Evolutionary conservation across 2,888 invertebrate genomes (phyloP).

Genomic region (Agrochola litura): DNA sequence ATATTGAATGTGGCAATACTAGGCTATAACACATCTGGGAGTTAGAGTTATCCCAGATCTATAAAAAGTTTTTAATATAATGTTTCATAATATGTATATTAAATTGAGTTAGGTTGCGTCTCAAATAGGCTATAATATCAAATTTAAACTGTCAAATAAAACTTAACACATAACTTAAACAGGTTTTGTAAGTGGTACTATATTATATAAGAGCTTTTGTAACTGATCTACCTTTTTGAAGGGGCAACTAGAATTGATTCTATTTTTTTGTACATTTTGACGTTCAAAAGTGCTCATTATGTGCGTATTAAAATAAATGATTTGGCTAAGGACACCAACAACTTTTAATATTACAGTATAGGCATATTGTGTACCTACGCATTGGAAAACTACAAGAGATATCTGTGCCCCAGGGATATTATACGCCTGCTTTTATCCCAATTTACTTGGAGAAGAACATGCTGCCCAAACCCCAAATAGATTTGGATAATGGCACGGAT

Average conservation of each 20-base stretch:
- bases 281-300: not conserved
- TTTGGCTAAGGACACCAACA: no score
- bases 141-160: constrained; percentile 16
- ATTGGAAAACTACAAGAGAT: not conserved
- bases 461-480: not conserved
- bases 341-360: not conserved
- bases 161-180: not conserved
- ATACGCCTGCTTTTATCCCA: not conserved
- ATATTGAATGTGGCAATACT: constrained; percentile 50
- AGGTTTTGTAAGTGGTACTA: constrained; percentile 1
- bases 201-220: constrained; percentile 1
- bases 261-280: not conserved
- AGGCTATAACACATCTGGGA: constrained; percentile 19
- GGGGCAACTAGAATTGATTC: not conserved
- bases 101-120: constrained; percentile 1
- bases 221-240: not conserved
- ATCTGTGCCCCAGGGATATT: not conserved
- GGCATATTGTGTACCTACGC: not conserved
- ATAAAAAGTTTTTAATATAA: constrained; percentile 15
- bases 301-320: no score
- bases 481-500: not conserved
- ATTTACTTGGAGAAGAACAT: no score
- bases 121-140: not conserved
- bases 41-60: constrained; percentile 10
- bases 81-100: constrained; percentile 9